phyloP scores from a whole-genome alignment of 2,797 vertebrate genomes.

The Enteromius viviparus region DNA sequence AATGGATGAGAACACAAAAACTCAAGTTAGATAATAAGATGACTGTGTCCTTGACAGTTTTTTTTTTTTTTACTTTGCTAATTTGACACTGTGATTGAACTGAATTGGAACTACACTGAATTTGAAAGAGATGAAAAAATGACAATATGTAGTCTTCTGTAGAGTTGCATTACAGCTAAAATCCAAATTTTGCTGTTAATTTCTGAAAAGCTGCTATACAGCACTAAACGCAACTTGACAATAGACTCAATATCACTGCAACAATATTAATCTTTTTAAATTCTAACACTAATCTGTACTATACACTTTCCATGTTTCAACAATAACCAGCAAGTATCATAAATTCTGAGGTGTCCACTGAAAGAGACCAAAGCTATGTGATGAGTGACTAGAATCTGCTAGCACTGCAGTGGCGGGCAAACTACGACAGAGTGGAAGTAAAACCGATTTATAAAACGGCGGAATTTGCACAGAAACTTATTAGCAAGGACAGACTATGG shows the following conservation, averaged over 20 bases:
- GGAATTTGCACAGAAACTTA: background rate
- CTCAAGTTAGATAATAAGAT: background rate
- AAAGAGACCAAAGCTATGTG: background rate
- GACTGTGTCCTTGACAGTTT: background rate
- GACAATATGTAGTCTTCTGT: background rate
- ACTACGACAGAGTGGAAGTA: background rate
- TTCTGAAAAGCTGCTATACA: background rate
- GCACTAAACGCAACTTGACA: background rate
- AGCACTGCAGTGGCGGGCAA: background rate
- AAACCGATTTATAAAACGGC: background rate
- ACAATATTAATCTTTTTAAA: background rate
- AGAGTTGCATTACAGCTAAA: background rate
- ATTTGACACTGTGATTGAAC: background rate
- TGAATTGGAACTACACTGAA: background rate
- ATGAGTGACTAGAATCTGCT: background rate
- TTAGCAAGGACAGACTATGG: background rate
- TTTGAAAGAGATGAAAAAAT: background rate
- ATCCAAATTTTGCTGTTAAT: background rate
- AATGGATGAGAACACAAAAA: background rate
- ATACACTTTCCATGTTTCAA: background rate
- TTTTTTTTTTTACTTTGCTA: background rate
- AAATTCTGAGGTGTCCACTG: background rate
- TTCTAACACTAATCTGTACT: background rate
- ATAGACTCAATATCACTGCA: background rate
- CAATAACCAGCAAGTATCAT: background rate